Conservation (phyloP, 2,797 vertebrate genomes). For the Heterohyrax brucei region DNA sequence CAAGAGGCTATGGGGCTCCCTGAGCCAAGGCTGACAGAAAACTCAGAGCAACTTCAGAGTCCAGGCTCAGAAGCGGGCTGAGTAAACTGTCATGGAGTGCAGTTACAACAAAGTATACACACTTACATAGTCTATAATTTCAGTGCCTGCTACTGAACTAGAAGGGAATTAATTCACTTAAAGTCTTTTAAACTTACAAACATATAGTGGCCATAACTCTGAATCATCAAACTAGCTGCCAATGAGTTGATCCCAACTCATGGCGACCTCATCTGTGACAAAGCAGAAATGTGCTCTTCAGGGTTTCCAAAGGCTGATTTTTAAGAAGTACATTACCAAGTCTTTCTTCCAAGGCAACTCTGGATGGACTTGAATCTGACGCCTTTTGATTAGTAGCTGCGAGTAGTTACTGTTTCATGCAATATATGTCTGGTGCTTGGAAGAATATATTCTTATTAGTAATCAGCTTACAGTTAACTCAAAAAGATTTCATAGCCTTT, state of each 20-base stretch:
- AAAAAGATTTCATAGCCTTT: constrained; percentile 27
- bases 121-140: background rate
- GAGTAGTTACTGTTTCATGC: background rate
- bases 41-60: background rate
- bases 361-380: background rate
- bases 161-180: background rate
- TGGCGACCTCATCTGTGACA: background rate
- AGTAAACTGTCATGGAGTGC: background rate
- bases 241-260: background rate
- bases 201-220: too few relatives aligned
- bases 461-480: background rate
- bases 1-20: background rate
- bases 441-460: constrained; percentile 1
- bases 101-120: background rate
- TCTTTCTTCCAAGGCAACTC: background rate
- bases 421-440: background rate
- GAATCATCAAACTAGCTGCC: background rate
- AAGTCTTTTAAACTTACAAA: background rate
- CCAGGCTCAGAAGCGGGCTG: background rate
- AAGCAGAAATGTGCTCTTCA: background rate
- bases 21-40: accelerated
- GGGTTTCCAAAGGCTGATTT: background rate
- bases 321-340: background rate
- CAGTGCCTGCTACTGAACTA: background rate
- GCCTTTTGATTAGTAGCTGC: background rate